phyloP scores from a whole-genome alignment of 1,140 invertebrate species.

The Pemphigus obesinymphae region DNA sequence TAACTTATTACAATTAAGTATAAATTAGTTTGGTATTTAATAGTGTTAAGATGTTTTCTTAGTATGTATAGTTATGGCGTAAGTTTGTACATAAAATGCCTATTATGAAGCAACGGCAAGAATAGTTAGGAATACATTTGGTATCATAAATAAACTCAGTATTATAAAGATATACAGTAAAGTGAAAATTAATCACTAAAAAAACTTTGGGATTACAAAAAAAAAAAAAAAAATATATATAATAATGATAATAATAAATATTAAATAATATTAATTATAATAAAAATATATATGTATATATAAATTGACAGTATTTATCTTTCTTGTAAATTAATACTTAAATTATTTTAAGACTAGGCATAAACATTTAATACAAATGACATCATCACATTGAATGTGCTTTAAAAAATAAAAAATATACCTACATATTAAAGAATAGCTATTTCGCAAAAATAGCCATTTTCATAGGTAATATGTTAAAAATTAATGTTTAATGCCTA shows the following conservation, averaged over 20 bases:
- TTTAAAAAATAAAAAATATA: not conserved
- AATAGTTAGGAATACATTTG: conserved; percentile 9
- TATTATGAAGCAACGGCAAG: not conserved
- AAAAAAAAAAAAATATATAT: conserved; percentile 12
- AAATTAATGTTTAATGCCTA: too few relatives aligned
- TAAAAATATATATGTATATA: not conserved
- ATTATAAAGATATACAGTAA: not conserved
- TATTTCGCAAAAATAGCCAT: too few relatives aligned
- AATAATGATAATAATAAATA: too few relatives aligned
- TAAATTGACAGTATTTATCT: not conserved
- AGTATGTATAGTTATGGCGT: not conserved
- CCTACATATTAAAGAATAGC: too few relatives aligned
- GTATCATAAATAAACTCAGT: not conserved
- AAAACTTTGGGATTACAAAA: conserved; percentile 9
- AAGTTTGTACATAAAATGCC: conserved; percentile 8
- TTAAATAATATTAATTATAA: too few relatives aligned
- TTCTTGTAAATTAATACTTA: not conserved
- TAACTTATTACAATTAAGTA: not conserved
- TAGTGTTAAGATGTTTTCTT: not conserved
- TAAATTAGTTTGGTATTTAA: not conserved
- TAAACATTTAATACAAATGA: not conserved
- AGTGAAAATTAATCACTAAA: not conserved
- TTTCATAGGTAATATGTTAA: too few relatives aligned
- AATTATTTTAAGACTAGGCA: not conserved
- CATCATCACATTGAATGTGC: not conserved